Evolutionary conservation across 1,140 invertebrate genomes (phyloP), one percentile per base, ranked within the genome.

Genomic region (Plutomurus gul): DNA sequence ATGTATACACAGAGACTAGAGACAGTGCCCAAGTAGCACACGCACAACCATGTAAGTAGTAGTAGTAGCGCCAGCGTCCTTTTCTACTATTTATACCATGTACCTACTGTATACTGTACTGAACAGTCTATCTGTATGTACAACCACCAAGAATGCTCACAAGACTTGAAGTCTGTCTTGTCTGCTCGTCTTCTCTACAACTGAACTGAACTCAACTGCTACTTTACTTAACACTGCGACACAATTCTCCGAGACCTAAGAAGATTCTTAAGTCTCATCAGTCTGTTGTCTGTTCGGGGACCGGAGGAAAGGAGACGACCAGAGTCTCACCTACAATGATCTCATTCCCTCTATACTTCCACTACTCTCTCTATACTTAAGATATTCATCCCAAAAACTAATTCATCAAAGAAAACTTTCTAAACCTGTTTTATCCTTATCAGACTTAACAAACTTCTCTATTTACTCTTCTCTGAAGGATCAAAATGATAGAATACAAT

Each of bases 401-500:
- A 77, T 77, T 77, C 76, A 77, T 77, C 76, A 77, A 77, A 77
- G 51, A 56, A 77, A 77, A 77, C 76, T 77, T 76, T 77, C 76
- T 77, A 77, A 72, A 71, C 75, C 75, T 56, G 47, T 76, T 51
- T 76, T 60, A 76, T 76, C 75, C 49, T 65, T 65, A 65, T 65
- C 56, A 65, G 27, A 33, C 56, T 30, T 65, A 65, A 65, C 30
- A 65, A 65, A 65, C 56, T 65, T 30, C 36, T 65, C 56, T 65
- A 65, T 65, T 65, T 65, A 65, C 27, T 33, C n/a, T 65, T 65
- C 25, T 65, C 47, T 16, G 56, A 36, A 65, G 30, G n/a, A 65
- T 33, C 56, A 36, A 25, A 65, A 33, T 65, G 56, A 36, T 65
- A 33, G 27, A 65, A 16, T 27, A n/a, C 25, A 65, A 30, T 65